Conservation (phyloP, 2,888 invertebrate genomes). For the Cantharis nigra region DNA sequence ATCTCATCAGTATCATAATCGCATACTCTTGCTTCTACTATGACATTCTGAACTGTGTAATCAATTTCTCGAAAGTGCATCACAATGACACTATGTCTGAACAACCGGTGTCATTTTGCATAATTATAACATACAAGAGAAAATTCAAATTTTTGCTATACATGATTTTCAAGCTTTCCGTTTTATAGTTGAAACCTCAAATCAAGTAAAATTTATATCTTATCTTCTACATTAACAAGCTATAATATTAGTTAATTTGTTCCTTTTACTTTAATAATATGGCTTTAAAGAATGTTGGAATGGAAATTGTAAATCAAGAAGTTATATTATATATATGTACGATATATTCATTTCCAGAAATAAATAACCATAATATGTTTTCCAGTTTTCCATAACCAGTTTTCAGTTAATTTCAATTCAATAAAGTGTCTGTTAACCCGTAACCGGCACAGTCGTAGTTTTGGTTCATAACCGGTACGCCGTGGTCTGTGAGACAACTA, state of each 20-base stretch:
- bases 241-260: background rate
- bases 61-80: conserved; percentile 27
- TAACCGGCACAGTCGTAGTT: too few relatives aligned
- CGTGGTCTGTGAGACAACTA: too few relatives aligned
- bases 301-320: too few relatives aligned
- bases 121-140: background rate
- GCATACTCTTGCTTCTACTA: conserved; percentile 3
- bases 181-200: background rate
- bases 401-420: too few relatives aligned
- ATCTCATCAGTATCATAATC: conserved; percentile 23
- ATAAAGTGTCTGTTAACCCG: too few relatives aligned
- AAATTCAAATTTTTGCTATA: background rate
- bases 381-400: too few relatives aligned
- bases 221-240: background rate
- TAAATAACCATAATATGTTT: too few relatives aligned
- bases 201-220: background rate
- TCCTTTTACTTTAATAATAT: too few relatives aligned
- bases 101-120: conserved; percentile 7
- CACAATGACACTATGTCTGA: conserved; percentile 30
- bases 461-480: too few relatives aligned
- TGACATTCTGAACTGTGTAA: conserved; percentile 4
- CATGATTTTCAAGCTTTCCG: background rate
- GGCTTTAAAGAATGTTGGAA: too few relatives aligned
- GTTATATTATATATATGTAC: too few relatives aligned
- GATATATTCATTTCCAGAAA: too few relatives aligned